Base-by-base conservation (phyloP, 1,140 invertebrate species). In the Coenobita brevimanus region DNA sequence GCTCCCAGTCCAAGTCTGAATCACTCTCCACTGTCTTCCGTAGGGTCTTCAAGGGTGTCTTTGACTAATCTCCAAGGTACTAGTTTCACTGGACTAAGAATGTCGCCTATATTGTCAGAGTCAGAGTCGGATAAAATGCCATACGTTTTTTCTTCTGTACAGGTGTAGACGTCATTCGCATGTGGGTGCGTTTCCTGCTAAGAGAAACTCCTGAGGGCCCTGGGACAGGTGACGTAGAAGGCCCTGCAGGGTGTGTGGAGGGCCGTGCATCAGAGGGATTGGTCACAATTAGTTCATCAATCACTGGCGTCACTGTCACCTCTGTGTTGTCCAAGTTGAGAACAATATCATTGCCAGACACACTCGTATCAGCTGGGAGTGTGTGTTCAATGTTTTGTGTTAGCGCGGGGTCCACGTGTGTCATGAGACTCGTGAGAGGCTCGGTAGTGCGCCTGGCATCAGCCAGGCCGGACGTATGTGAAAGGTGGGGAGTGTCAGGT, bases 141-240 rank as follows among this genome's bases (percentile, higher is more conserved):
- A 15, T 57, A 13, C 54, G 13, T n/a, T n/a, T 13, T 57, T 27
- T 71, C 67, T 71, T 10, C 67, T 71, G 10, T 71, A 15, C 27
- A 71, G 67, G 67, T 71, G 67, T 71, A 71, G 67, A 71, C 67
- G 67, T 71, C 10, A 10, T 10, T 17, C 27, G 67, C 30, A 71
- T 10, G 27, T 10, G 10, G 67, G 67, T 10, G 67, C 67, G 30
- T 71, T 71, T 71, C 30, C 30, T 71, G 67, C 67, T 27, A 71
- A 10, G 67, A 71, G 10, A 10, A 71, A 71, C 67, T n/a, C 1
- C n/a, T 15, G 73, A 76, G 73, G 73, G 73, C 30, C 73, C 73
- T 76, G 73, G 33, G 41, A 76, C 73, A 76, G 73, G 24, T 76
- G 73, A 76, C 33, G n/a, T 76, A 38, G 73, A 76, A 1, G 73